These are phyloP conservation scores for Notiomystis cincta DNA, from an alignment of 2,113 vertebrate genomes.

Conservation along the genomic window DNA sequence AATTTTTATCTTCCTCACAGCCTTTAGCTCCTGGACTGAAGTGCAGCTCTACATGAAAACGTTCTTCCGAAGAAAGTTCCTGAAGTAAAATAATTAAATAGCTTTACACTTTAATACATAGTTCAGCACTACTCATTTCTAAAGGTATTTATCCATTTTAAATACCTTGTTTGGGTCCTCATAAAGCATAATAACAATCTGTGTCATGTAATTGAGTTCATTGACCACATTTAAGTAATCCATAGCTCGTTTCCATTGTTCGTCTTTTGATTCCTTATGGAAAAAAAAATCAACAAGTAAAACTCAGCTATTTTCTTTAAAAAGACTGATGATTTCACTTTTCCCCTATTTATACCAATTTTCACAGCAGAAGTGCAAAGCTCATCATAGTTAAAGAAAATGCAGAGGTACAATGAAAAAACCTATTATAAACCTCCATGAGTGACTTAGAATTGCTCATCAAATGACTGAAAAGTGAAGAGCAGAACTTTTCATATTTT, in stretches of 20 bases:
- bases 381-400: not conserved
- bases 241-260: constrained; percentile 91
- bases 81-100: constrained; percentile 40
- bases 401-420: not conserved
- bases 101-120: not conserved
- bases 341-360: not conserved
- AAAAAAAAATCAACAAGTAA: not conserved
- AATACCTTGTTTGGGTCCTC: constrained; percentile 92
- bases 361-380: not conserved
- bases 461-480: not conserved
- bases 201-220: constrained; percentile 93
- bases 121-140: not conserved
- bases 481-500: not conserved
- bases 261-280: constrained; percentile 84
- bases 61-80: constrained; percentile 87
- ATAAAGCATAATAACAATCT: constrained; percentile 92
- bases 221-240: constrained; percentile 88
- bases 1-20: constrained; percentile 89
- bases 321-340: not conserved
- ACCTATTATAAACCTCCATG: not conserved
- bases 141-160: not conserved
- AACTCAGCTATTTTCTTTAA: not conserved
- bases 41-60: constrained; percentile 89
- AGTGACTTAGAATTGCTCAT: not conserved
- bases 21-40: constrained; percentile 91